Evolutionary conservation across 2,888 invertebrate genomes (phyloP), one percentile per base, ranked within the genome.

Genomic region (Eupeodes luniger): DNA sequence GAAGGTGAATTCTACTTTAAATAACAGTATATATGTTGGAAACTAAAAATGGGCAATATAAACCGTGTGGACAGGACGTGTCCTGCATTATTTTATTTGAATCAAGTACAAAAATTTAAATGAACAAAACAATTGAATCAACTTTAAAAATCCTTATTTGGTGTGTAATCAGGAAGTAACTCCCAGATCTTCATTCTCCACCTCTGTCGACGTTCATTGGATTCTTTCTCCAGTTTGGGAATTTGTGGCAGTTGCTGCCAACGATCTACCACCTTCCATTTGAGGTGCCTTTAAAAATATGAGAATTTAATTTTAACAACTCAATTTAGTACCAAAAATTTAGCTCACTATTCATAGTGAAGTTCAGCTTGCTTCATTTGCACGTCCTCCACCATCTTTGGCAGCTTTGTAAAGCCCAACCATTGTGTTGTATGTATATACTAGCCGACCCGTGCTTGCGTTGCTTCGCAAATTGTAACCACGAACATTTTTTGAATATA

Each of bases 111-210:
- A 11, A 10, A 47, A 47, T 47, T 2, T 40, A 19, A 55, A 10
- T n/a, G n/a, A 51, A 6, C n/a, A 51, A 51, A 51, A 51, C 0
- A 51, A n/a, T 1, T 51, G 5, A 51, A n/a, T 51, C 5, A 9
- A n/a, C 7, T 51, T 34, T 34, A 59, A 2, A 47, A 19, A 84
- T 91, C 91, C 69, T 89, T 79, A 86, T 90, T 91, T 2, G 96
- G 96, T 70, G 94, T 94, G 91, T 96, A 96, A 92, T 96, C 96
- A 0, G 96, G 96, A 76, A 96, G 93, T 61, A 96, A 95, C 93
- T 96, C 95, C 93, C 96, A 95, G 12, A 96, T 96, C 93, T 96
- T 96, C 91, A 95, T 94, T 67, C 96, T 94, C 96, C 96, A 96
- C 91, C 95, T 95, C 89, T 95, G 94, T 91, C 96, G 96, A 66